Conservation (phyloP, 2,797 vertebrate species). For the Siniperca undulata region DNA sequence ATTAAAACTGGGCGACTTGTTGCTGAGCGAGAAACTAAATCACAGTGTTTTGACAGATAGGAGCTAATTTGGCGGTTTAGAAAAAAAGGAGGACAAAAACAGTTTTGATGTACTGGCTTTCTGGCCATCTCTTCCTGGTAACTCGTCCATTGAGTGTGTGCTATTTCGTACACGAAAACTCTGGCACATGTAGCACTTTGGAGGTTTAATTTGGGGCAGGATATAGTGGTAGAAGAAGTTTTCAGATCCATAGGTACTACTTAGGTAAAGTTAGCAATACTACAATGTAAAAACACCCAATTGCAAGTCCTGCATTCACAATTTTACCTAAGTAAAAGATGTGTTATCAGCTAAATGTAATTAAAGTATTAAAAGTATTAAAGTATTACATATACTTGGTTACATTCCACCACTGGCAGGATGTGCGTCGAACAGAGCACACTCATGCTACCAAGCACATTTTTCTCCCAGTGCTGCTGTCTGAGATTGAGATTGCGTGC, state of each 20-base stretch:
- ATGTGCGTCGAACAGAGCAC: constrained; percentile 15
- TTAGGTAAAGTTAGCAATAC: not conserved
- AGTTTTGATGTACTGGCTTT: constrained; percentile 52
- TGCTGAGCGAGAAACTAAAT: constrained; percentile 72
- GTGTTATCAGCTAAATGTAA: not conserved
- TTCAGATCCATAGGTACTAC: constrained; percentile 6
- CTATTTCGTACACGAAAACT: constrained; percentile 14
- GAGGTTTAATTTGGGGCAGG: not conserved
- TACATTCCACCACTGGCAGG: constrained; percentile 3
- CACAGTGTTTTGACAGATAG: constrained; percentile 77
- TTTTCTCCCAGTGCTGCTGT: constrained; percentile 23
- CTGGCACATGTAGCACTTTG: not conserved
- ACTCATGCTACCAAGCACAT: not conserved
- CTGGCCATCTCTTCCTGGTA: constrained; percentile 40
- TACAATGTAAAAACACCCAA: not conserved
- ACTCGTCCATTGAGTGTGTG: constrained; percentile 33
- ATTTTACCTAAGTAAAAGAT: not conserved
- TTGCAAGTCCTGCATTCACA: not conserved
- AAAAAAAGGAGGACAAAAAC: constrained; percentile 60
- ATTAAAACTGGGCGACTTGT: constrained; percentile 75
- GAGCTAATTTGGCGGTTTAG: constrained; percentile 74
- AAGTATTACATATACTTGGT: constrained; percentile 1
- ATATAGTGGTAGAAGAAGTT: not conserved
- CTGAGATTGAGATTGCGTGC: constrained; percentile 34
- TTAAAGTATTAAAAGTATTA: not conserved